Conservation (phyloP, 2,888 invertebrate genomes). For the Orthosia incerta region DNA sequence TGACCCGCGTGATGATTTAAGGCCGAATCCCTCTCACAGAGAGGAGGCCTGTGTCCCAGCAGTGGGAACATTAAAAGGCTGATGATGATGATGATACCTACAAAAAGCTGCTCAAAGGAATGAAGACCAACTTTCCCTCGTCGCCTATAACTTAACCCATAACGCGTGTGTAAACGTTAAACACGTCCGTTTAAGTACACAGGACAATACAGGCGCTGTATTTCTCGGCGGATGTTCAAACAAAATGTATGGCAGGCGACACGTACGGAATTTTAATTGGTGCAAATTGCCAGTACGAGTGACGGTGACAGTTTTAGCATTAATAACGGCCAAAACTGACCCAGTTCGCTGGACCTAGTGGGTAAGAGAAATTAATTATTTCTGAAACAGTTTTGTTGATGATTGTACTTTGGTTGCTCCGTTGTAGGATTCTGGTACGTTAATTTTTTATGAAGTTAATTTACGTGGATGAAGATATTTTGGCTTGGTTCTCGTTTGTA, state of each 20-base stretch:
- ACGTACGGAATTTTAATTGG: slow-evolving; percentile 82
- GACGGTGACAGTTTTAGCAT: slow-evolving; percentile 71
- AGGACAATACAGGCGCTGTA: slow-evolving; percentile 73
- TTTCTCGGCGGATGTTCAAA: slow-evolving; percentile 78
- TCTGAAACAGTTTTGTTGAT: slow-evolving; percentile 51
- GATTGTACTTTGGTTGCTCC: slow-evolving; percentile 52
- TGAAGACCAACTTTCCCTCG: no score
- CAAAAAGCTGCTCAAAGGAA: no score
- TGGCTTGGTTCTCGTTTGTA: not conserved
- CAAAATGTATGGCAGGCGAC: slow-evolving; percentile 79
- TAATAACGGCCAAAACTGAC: slow-evolving; percentile 67
- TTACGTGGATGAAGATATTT: not conserved
- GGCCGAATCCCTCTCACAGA: no score
- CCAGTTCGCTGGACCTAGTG: slow-evolving; percentile 47
- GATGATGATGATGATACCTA: no score
- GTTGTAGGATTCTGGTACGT: slow-evolving; percentile 28
- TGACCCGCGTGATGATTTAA: no score
- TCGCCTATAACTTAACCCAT: slow-evolving; percentile 56
- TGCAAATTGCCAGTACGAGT: slow-evolving; percentile 73
- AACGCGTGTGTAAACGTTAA: slow-evolving; percentile 72
- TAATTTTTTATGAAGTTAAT: slow-evolving; percentile 29
- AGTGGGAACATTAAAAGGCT: no score
- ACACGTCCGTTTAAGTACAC: slow-evolving; percentile 77
- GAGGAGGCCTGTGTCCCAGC: no score
- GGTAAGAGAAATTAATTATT: slow-evolving; percentile 61